Conservation (phyloP, 2,113 vertebrate species). For the Serinus canaria region DNA sequence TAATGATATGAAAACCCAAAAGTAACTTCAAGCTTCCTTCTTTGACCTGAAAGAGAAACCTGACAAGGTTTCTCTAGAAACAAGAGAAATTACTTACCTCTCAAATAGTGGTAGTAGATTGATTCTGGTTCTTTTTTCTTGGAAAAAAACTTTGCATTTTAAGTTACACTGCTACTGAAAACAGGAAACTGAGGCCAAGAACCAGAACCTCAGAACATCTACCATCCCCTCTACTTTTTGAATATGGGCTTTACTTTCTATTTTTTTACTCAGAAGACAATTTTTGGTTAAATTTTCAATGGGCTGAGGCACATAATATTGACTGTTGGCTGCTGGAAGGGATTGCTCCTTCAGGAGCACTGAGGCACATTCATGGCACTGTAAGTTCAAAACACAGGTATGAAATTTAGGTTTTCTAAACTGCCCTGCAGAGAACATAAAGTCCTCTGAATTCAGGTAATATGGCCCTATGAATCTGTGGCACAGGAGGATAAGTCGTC, state of each 20-base stretch:
- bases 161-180: not conserved
- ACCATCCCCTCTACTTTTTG: not conserved
- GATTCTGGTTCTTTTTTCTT: not conserved
- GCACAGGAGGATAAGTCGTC: not conserved
- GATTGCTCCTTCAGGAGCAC: not conserved
- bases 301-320: not conserved
- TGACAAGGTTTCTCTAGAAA: not conserved
- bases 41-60: not conserved
- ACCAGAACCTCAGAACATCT: not conserved
- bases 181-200: not conserved
- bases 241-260: not conserved
- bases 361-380: not conserved
- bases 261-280: not conserved
- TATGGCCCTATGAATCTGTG: not conserved
- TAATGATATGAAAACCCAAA: not conserved
- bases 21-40: not conserved
- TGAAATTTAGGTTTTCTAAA: not conserved
- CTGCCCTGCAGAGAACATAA: not conserved
- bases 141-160: not conserved
- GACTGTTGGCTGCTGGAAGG: not conserved
- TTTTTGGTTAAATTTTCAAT: not conserved
- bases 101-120: not conserved
- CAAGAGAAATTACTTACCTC: not conserved
- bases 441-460: not conserved
- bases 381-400: not conserved